Evolutionary conservation across 2,888 invertebrate genomes (phyloP), one percentile per base, ranked within the genome.

Genomic region (Spilarctia lutea): DNA sequence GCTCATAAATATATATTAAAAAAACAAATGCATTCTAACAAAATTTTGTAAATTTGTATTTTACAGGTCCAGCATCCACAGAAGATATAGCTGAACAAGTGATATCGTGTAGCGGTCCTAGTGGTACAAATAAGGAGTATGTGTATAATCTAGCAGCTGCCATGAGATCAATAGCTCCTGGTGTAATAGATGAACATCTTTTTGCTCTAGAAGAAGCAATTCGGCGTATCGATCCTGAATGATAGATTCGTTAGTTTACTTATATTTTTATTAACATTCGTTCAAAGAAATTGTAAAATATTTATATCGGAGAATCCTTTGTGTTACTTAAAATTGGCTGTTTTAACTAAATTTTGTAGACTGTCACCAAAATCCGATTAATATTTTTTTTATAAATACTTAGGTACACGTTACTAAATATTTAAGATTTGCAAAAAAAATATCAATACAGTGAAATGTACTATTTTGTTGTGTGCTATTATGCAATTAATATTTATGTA

Each of bases 61-160:
- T 71, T 75, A n/a, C 97, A 85, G 98, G 98, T 3, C 96, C 97
- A 79, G 98, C 98, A n/a, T 96, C 98, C 82, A 91, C 98, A 77
- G 96, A 97, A 72, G 96, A 96, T 13, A 98, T 99, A 84, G 99
- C 99, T 0, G 92, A 96, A 60, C 98, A 99, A 93, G 97, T 99
- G 56, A 95, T 97, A 39, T 94, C 93, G 33, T 96, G 97, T 24
- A 93, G 95, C 30, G 99, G 99, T 0, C 98, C 98, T 0, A 99
- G 99, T 91, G 99, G 99, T 0, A 92, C 97, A 0, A 99, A 99
- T 91, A 97, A 97, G 65, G 99, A 99, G 86, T 99, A 99, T 96
- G 96, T 99, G 0, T 98, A 98, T 85, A 98, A 98, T 85, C 94
- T 99, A 81, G 98, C 98, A 0, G 93, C 97, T 68, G 97, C 98